Base-by-base conservation (phyloP, 1,140 invertebrate genomes). In the Meloidogyne floridensis region DNA sequence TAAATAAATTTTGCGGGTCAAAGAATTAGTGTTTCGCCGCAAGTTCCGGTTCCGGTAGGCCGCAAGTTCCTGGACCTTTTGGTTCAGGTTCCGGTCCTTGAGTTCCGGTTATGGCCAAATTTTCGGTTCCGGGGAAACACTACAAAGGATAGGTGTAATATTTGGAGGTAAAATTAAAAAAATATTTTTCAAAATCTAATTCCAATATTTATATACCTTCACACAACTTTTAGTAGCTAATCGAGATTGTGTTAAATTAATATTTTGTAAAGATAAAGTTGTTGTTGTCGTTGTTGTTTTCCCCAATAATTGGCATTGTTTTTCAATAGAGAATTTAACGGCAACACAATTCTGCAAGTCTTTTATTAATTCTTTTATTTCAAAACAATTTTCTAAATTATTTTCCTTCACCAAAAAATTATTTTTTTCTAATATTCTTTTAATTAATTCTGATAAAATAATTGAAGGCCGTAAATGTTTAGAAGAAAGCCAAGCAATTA, bases 311-410 rank as follows among this genome's bases (percentile, higher is more conserved):
- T 72, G 82, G 75, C 85, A 86, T 42, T 81, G 69, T 43, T 87
- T 85, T 32, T 86, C 78, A 53, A 15, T 72, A 10, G 84, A 42
- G 72, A 88, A 86, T 73, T 80, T 71, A n/a, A 86, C 85, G 32
- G 86, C 85, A 10, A 86, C 81, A 72, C 85, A 86, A 72, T 88
- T 85, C 85, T 86, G 82, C 42, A 86, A 87, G 83, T 84, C 82
- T 51, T 59, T 47, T 42, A 53, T 59, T 54, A 85, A 84, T 51
- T 59, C 47, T 32, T 65, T 20, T 13, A 84, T 51, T 43, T 73
- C n/a, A n/a, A n/a, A 47, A 77, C 83, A 84, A 43, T 85, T 77
- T 59, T 59, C 32, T 15, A 54, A 32, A 47, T 54, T 51, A 51
- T 81, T 51, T 43, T 81, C 51, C n/a, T 43, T 20, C 51, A 53